Percentiles rank a stretch among this genome's conserved stretches.
These are phyloP conservation scores for Limnodromus scolopaceus DNA, from an alignment of 2,797 vertebrate genomes.

Conservation along the genomic window DNA sequence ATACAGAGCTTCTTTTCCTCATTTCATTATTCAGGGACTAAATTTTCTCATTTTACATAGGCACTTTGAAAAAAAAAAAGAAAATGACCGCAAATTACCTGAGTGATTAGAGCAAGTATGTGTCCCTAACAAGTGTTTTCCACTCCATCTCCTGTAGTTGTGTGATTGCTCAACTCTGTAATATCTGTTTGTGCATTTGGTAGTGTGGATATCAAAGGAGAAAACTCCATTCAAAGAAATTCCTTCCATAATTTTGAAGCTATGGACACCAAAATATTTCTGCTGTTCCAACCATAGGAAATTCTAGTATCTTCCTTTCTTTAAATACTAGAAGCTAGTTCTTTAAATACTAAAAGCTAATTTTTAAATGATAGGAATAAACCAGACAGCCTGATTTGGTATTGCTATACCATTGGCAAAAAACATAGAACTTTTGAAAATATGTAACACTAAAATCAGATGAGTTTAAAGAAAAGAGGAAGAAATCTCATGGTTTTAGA, in stretches of 20 bases:
- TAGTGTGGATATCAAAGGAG: background rate
- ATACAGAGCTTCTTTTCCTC: background rate
- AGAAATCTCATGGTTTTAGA: background rate
- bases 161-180: background rate
- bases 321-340: background rate
- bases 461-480: background rate
- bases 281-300: background rate
- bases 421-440: background rate
- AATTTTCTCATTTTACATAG: background rate
- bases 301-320: background rate
- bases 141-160: background rate
- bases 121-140: background rate
- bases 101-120: background rate
- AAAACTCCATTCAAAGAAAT: background rate
- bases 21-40: background rate
- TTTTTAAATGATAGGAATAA: background rate
- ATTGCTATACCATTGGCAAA: background rate
- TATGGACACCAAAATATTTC: background rate
- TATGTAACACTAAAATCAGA: background rate
- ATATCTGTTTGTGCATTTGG: background rate
- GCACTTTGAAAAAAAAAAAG: background rate
- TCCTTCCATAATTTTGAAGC: background rate
- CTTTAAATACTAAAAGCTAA: no score
- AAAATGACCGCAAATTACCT: background rate
- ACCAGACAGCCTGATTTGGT: background rate